A percentile compares a stretch with the other conserved stretches of the same genome.
phyloP scores from a whole-genome alignment of 2,797 vertebrate genomes.

The Echeneis naucrates region DNA sequence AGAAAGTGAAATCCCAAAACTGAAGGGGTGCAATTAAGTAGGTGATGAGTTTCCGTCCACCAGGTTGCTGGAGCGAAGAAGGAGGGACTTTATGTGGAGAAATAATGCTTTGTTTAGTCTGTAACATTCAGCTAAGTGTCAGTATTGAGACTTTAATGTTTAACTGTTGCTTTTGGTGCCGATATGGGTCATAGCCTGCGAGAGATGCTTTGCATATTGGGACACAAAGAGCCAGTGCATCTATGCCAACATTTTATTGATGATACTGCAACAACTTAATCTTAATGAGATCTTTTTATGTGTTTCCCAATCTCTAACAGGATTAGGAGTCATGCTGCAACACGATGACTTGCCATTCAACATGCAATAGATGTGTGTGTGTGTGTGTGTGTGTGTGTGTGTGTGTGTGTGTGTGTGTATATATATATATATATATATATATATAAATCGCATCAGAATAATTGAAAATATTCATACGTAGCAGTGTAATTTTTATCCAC shows the following conservation, averaged over 20 bases:
- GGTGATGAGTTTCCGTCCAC: slow-evolving; percentile 6
- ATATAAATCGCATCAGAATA: slow-evolving; percentile 75
- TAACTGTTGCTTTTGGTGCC: not conserved
- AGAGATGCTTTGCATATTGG: slow-evolving; percentile 43
- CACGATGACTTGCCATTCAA: slow-evolving; percentile 61
- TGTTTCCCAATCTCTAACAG: slow-evolving; percentile 66
- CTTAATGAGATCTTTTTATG: slow-evolving; percentile 74
- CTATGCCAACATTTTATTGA: slow-evolving; percentile 62
- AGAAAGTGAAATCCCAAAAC: not conserved
- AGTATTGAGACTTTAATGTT: slow-evolving; percentile 15
- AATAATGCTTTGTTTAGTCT: slow-evolving; percentile 3
- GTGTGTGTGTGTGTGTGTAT: no score
- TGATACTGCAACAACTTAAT: slow-evolving; percentile 66
- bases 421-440: no score
- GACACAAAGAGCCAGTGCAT: slow-evolving; percentile 35
- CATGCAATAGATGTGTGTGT: slow-evolving; percentile 54
- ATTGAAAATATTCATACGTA: slow-evolving; percentile 80
- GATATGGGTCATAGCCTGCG: slow-evolving; percentile 54
- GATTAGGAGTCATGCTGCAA: slow-evolving; percentile 70
- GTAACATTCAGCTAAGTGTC: slow-evolving; percentile 16
- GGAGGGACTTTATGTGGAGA: not conserved
- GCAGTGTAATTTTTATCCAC: slow-evolving; percentile 76
- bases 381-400: no score
- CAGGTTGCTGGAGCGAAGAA: not conserved
- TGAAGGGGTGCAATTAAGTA: not conserved